Evolutionary conservation across 2,888 invertebrate genomes (phyloP).

Genomic region (Pollenia labialis): DNA sequence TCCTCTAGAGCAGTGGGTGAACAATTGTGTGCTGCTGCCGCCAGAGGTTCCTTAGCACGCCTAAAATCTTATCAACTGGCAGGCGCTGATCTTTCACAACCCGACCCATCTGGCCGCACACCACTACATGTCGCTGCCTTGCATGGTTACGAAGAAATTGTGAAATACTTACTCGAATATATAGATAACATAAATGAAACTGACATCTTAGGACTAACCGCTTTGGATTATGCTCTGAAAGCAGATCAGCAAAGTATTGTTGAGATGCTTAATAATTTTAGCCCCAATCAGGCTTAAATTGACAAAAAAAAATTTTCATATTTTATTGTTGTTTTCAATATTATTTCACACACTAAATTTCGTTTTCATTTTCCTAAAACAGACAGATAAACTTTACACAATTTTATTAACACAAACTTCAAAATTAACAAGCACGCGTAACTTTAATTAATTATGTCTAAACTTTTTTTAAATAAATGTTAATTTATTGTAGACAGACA

Average conservation of each 20-base stretch:
- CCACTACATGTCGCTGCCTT: conserved; percentile 89
- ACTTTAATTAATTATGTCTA: background rate
- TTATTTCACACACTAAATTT: too few species aligned
- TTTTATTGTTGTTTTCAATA: too few species aligned
- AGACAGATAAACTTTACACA: background rate
- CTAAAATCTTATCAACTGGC: conserved; percentile 88
- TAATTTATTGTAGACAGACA: background rate
- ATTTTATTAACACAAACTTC: background rate
- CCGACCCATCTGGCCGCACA: conserved; percentile 88
- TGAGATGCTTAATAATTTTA: conserved; percentile 72
- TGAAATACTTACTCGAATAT: conserved; percentile 85
- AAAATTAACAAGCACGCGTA: background rate
- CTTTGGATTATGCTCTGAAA: conserved; percentile 85
- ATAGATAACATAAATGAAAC: conserved; percentile 82
- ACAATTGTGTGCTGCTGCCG: conserved; percentile 88
- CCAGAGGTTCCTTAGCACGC: conserved; percentile 86
- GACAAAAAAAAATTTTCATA: background rate
- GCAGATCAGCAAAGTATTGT: conserved; percentile 74
- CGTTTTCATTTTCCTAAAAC: too few species aligned
- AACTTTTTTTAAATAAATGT: conserved; percentile 23
- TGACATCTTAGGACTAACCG: conserved; percentile 86
- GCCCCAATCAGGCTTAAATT: background rate
- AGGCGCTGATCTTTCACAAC: conserved; percentile 87
- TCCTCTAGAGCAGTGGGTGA: conserved; percentile 87
- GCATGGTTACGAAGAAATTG: conserved; percentile 85